Base-by-base conservation (phyloP, 2,888 invertebrate species). In the Perithous albicinctus region DNA sequence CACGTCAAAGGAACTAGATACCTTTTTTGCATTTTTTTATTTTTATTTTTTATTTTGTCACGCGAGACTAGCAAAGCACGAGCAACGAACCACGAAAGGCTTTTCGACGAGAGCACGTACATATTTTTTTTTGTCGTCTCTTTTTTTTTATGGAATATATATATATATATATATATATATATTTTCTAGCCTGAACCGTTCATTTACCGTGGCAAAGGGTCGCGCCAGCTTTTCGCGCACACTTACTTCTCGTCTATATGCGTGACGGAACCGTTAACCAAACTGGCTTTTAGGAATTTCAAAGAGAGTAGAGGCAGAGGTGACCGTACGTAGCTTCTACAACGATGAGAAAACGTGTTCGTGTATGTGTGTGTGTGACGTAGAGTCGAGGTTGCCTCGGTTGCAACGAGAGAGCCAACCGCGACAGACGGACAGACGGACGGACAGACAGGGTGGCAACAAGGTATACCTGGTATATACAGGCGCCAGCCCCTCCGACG, bases 281-380 rank as follows among this genome's bases (percentile, higher is more conserved):
- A 81, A 54, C 84, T 70, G 80, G 89, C 90, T 89, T 90, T 89
- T 87, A 89, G 87, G 84, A 86, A 89, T 91, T 91, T 91, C 90
- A 90, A 91, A 91, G 91, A 91, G 91, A 87, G 85, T 83, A 73
- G 12, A 41, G 8, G 29, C 56, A 56, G 54, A 51, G 32, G 46
- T 26, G 54, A 73, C 32, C 70, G 63, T 54, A 41, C 70, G 63
- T 54, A 41, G 66, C 74, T 61, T n/a, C n/a, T n/a, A n/a, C n/a
- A n/a, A 15, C 46, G 63, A 70, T 70, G 64, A 72, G 43, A 43
- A 59, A 76, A 80, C n/a, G 43, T 43, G 15, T 76, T 46, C 32
- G 32, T 77, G 43, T 69, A 38, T 43, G 15, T 76, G 46, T 15
- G 32, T 77, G 43, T 69, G 67, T 29, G 51, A 12, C 69, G 32